These are phyloP conservation scores for Nasonia oneida DNA, from an alignment of 2,888 invertebrate genomes.

Conservation along the genomic window DNA sequence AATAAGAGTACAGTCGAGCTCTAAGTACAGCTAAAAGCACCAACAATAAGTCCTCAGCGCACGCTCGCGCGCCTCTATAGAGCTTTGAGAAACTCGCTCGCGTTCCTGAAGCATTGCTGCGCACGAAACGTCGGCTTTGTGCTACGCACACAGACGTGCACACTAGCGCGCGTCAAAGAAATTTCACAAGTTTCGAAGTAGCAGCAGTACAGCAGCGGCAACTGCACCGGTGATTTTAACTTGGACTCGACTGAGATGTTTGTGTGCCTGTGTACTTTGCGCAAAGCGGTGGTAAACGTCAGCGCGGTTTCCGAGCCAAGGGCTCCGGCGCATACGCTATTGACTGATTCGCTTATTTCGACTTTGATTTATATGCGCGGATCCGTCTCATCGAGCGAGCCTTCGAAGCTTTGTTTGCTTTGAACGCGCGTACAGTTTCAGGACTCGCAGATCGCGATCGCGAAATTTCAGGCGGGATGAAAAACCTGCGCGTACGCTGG, in stretches of 20 bases:
- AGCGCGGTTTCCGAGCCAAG: neutral
- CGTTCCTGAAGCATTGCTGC: conserved; percentile 28
- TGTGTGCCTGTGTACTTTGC: conserved; percentile 20
- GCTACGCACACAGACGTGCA: neutral
- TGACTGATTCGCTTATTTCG: conserved; percentile 2
- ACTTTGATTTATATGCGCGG: conserved; percentile 4
- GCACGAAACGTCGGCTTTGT: conserved; percentile 34
- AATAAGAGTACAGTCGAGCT: conserved; percentile 30
- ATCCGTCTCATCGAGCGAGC: neutral
- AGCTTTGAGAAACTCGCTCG: conserved; percentile 31
- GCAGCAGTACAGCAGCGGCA: neutral
- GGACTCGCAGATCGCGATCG: too few species aligned
- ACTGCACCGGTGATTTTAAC: conserved; percentile 13
- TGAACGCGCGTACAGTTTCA: neutral
- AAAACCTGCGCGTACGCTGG: neutral
- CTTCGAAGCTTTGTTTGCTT: neutral
- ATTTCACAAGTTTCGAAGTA: conserved; percentile 27
- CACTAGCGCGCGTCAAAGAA: conserved; percentile 26
- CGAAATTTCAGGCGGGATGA: neutral
- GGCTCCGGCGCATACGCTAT: neutral
- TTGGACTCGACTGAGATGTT: conserved; percentile 31
- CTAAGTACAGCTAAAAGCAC: conserved; percentile 33
- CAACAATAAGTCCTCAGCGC: conserved; percentile 29
- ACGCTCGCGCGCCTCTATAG: neutral
- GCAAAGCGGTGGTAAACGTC: neutral